Evolutionary conservation across 2,797 vertebrate genomes (phyloP), one percentile per base, ranked within the genome.

Genomic region (Fistularia tabacaria): DNA sequence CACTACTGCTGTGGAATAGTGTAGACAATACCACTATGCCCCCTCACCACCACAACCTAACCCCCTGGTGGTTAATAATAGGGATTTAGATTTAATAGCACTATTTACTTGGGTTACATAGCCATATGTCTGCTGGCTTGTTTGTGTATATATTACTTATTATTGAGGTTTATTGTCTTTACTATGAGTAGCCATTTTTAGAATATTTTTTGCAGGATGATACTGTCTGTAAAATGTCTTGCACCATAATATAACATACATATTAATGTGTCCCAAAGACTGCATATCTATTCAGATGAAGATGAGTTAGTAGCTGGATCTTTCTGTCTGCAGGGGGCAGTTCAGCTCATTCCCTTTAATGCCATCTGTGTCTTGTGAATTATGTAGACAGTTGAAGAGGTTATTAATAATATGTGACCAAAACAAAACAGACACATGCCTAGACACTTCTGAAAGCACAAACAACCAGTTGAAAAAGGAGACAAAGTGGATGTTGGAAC

Each of bases 291-390:
- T 79, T 58, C 53, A 54, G 71, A 63, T 60, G 63, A 69, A 47
- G 63, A 10, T 13, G 57, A 48, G 44, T 60, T 38, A 71, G 50
- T 11, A 6, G n/a, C n/a, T 67, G 66, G 69, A 49, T 81, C 67
- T 57, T 64, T 83, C 64, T 73, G 9, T 73, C 77, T 67, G 64
- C 56, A 64, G 75, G 84, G 72, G 59, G 36, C 41, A 58, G 38
- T 67, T 73, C 55, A 54, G 65, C 69, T 75, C 64, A 70, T 75
- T 80, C 70, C 69, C 57, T 43, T 69, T 77, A 59, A 66, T 39
- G 10, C 82, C 86, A 84, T 86, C 82, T 86, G 86, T 71, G 73
- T 79, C 51, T 40, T 41, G 51, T 72, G 51, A 76, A 71, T 73
- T 73, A 73, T 70, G 59, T 54, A 71, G 51, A 62, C 36, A 37